phyloP scores from a whole-genome alignment of 1,140 invertebrate species.

The Andrena cerasifolii region DNA sequence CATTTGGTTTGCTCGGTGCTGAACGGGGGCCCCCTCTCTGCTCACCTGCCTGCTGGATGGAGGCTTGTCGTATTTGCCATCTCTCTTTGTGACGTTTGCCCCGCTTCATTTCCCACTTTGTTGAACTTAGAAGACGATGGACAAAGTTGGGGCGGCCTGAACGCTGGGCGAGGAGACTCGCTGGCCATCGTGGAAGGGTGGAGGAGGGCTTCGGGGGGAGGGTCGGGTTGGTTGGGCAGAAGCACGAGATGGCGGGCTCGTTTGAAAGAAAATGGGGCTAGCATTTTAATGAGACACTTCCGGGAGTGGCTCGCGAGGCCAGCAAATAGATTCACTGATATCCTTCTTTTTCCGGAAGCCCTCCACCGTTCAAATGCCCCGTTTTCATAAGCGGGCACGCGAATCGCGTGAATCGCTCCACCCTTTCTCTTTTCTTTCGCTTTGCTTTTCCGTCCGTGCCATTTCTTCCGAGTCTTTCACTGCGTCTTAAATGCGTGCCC shows the following conservation, averaged over 20 bases:
- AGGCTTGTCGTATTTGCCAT: slow-evolving; percentile 76
- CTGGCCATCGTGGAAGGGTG: background rate
- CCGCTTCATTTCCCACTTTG: slow-evolving; percentile 64
- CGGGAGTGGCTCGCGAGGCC: slow-evolving; percentile 50
- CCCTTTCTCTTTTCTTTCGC: slow-evolving; percentile 1
- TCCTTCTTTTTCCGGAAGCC: slow-evolving; percentile 65
- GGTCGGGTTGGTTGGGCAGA: background rate
- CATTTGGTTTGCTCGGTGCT: slow-evolving; percentile 67
- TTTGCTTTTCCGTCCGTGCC: slow-evolving; percentile 24
- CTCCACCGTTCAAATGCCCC: slow-evolving; percentile 56
- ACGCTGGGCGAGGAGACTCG: slow-evolving; percentile 2
- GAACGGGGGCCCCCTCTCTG: too few species aligned
- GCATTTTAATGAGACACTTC: slow-evolving; percentile 75
- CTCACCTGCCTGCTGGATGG: background rate
- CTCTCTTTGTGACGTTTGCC: slow-evolving; percentile 70
- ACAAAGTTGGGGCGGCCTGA: slow-evolving; percentile 37
- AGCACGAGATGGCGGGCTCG: slow-evolving; percentile 20
- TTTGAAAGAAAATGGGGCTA: slow-evolving; percentile 73
- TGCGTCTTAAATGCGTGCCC: slow-evolving; percentile 43
- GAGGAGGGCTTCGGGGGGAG: background rate
- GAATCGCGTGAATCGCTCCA: slow-evolving; percentile 51
- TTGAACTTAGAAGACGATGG: slow-evolving; percentile 54
- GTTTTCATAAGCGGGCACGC: slow-evolving; percentile 61
- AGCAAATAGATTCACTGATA: slow-evolving; percentile 76
- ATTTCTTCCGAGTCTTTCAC: slow-evolving; percentile 45